A percentile compares a stretch with the other conserved stretches of the same genome.
phyloP scores from a whole-genome alignment of 2,797 vertebrate species.

The Xenopus petersii region DNA sequence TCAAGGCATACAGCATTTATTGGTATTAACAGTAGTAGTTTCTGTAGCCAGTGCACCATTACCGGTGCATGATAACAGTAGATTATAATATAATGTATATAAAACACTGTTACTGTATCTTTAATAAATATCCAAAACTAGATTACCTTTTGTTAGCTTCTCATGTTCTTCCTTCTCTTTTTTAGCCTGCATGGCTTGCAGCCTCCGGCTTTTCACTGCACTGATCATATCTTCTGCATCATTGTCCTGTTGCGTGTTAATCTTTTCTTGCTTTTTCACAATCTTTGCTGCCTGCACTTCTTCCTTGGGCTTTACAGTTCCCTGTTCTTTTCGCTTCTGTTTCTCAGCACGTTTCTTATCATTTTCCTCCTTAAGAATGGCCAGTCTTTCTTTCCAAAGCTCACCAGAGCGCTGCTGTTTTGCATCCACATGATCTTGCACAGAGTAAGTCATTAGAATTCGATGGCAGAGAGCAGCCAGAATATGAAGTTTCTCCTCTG shows the following conservation, averaged over 20 bases:
- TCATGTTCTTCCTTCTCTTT: constrained; percentile 91
- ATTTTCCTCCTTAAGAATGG: constrained; percentile 88
- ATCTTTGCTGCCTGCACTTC: constrained; percentile 34
- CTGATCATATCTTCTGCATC: constrained; percentile 92
- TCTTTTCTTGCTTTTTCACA: constrained; percentile 70
- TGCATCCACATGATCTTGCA: constrained; percentile 91
- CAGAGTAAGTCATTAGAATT: constrained; percentile 95
- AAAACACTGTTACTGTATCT: too few species aligned
- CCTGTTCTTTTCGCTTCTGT: constrained; percentile 84
- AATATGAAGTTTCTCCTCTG: constrained; percentile 86
- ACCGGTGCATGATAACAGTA: too few species aligned
- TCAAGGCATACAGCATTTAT: too few species aligned
- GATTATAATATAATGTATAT: too few species aligned
- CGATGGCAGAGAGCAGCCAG: constrained; percentile 89
- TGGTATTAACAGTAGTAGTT: too few species aligned
- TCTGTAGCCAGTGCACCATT: too few species aligned
- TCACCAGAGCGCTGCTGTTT: constrained; percentile 85
- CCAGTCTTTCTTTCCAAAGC: constrained; percentile 91
- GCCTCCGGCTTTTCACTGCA: constrained; percentile 88
- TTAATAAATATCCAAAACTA: too few species aligned
- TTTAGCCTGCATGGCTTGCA: constrained; percentile 89
- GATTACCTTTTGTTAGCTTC: constrained; percentile 84
- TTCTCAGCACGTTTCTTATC: constrained; percentile 89
- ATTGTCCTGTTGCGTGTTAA: constrained; percentile 56
- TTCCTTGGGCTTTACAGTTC: constrained; percentile 73